phyloP scores from a whole-genome alignment of 2,888 invertebrate genomes.

The Ethmia dodecea region DNA sequence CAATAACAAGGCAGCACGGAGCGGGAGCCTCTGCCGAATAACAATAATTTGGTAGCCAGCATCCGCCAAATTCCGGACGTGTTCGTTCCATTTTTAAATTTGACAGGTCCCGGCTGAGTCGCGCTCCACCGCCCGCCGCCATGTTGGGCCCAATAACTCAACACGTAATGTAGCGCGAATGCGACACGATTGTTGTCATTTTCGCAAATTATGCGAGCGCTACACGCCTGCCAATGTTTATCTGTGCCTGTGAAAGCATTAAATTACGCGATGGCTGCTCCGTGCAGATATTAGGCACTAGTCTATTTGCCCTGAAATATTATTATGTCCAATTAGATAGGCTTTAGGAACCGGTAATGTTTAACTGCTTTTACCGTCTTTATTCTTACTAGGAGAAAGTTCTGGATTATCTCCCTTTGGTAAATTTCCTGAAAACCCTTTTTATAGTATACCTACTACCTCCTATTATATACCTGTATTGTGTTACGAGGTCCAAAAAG shows the following conservation, averaged over 20 bases:
- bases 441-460: too few relatives aligned
- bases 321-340: too few relatives aligned
- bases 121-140: slow-evolving; percentile 19
- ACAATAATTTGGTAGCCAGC: slow-evolving; percentile 72
- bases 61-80: slow-evolving; percentile 67
- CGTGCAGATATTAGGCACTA: slow-evolving; percentile 51
- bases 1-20: slow-evolving; percentile 60
- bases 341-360: too few relatives aligned
- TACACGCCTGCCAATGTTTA: slow-evolving; percentile 66
- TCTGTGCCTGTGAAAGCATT: slow-evolving; percentile 61
- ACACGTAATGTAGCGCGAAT: slow-evolving; percentile 64
- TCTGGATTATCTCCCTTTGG: too few relatives aligned
- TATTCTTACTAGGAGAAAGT: too few relatives aligned
- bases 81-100: slow-evolving; percentile 74
- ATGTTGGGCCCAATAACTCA: slow-evolving; percentile 51
- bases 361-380: too few relatives aligned
- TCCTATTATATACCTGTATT: too few relatives aligned
- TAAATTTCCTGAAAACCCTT: too few relatives aligned
- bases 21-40: slow-evolving; percentile 54
- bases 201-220: slow-evolving; percentile 67
- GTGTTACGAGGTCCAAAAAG: too few relatives aligned
- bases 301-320: too few relatives aligned
- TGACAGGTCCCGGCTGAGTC: slow-evolving; percentile 58
- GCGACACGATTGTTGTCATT: slow-evolving; percentile 70
- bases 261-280: slow-evolving; percentile 50